Base-by-base conservation (phyloP, 1,140 invertebrate species). In the Drosophila quadrilineata region DNA sequence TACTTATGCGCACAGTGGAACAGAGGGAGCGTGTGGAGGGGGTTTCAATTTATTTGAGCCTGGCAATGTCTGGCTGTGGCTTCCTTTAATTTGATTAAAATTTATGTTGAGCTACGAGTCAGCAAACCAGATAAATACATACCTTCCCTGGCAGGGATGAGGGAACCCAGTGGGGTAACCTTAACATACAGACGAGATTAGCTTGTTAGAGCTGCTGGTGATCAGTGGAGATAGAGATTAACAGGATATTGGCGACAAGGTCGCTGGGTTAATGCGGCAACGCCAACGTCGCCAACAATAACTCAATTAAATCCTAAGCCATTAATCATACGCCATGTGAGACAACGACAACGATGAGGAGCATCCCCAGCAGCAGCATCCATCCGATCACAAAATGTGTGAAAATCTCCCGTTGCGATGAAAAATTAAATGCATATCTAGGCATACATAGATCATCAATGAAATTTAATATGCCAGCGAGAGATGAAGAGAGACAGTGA, bases 361-460 rank as follows among this genome's bases (percentile, higher is more conserved):
- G 24, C 46, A 14, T 36, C 16, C n/a, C 16, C 17, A 22, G 29
- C 19, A 35, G 21, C 38, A 28, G 36, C 22, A 22, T 31, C 21
- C 24, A 8, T 45, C 41, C 10, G 22, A 14, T 28, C 48, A 65
- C 46, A 31, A 49, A 73, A 87, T 77, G 82, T 87, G 82, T 87
- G 82, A 87, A 87, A 87, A 82, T 87, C 72, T 77, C 82, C 82
- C 76, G 82, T 68, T 57, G 82, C 33, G 82, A 77, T 82, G 76
- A 87, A 87, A 86, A 87, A 87, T 82, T 82, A 82, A 87, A 87
- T 87, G 82, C 76, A 87, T 69, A 57, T 77, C 77, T 87, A 71
- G 63, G 74, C 31, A 71, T 58, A 66, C 76, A 64, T 87, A 69
- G 82, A 87, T 87, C 82, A 87, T 82, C 82, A 87, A 87, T 87